These are phyloP conservation scores for Zaprionus kolodkinae DNA, from an alignment of 1,140 invertebrate species.

Conservation along the genomic window DNA sequence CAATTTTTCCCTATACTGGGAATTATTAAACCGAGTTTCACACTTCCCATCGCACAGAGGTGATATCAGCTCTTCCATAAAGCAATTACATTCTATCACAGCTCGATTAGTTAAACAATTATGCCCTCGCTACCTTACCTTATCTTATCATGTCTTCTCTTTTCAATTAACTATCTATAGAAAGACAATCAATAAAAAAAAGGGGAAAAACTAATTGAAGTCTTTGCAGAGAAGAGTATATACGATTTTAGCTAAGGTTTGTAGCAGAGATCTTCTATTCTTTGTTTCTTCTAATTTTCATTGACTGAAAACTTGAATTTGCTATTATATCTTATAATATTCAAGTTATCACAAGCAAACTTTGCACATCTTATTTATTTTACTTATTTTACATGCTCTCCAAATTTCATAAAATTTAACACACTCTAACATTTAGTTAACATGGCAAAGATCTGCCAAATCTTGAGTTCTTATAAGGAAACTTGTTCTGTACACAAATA, in stretches of 20 bases:
- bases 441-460: too few relatives aligned
- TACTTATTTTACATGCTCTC: too few relatives aligned
- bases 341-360: too few relatives aligned
- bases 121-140: background rate
- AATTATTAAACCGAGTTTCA: background rate
- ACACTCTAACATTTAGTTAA: too few relatives aligned
- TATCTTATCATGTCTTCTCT: background rate
- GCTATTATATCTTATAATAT: too few relatives aligned
- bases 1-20: background rate
- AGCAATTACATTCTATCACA: background rate
- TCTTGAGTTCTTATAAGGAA: too few relatives aligned
- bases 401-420: too few relatives aligned
- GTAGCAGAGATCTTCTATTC: too few relatives aligned
- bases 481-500: too few relatives aligned
- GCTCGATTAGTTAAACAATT: conserved; percentile 2
- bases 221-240: background rate
- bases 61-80: background rate
- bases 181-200: background rate
- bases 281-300: too few relatives aligned
- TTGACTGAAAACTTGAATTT: too few relatives aligned
- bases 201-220: background rate
- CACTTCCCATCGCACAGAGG: background rate
- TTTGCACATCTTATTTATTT: too few relatives aligned
- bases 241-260: background rate
- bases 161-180: background rate